Evolutionary conservation across 2,113 vertebrate species (phyloP).

Genomic region (Ahaetulla prasina): DNA sequence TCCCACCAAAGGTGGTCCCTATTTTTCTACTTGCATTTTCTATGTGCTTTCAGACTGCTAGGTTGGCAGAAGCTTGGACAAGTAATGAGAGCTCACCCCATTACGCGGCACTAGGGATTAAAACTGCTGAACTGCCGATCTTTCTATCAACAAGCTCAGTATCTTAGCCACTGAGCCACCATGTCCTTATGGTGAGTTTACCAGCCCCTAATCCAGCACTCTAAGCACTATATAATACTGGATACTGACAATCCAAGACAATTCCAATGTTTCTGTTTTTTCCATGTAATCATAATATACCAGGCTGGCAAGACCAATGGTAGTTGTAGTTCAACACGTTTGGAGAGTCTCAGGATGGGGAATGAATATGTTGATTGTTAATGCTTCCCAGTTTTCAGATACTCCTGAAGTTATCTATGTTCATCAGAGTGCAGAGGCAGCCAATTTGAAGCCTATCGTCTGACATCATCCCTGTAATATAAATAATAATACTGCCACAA

Average conservation of each 20-base stretch:
- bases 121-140: too few relatives aligned
- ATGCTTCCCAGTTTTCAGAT: not conserved
- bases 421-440: not conserved
- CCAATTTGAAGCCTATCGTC: not conserved
- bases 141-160: too few relatives aligned
- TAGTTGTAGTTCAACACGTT: not conserved
- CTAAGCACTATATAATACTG: not conserved
- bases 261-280: not conserved
- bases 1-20: too few relatives aligned
- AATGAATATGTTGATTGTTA: not conserved
- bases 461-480: not conserved
- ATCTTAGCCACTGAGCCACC: too few relatives aligned
- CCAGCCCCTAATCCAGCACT: not conserved
- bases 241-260: not conserved
- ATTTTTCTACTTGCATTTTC: too few relatives aligned
- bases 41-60: too few relatives aligned
- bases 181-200: not conserved
- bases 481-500: not conserved
- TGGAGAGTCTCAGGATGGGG: not conserved
- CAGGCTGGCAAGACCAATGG: not conserved
- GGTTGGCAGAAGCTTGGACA: too few relatives aligned
- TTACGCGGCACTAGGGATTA: too few relatives aligned
- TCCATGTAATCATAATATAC: not conserved
- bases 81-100: too few relatives aligned
- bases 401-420: too few relatives aligned